Conservation (phyloP, 1,140 invertebrate species). For the Portunus trituberculatus region DNA sequence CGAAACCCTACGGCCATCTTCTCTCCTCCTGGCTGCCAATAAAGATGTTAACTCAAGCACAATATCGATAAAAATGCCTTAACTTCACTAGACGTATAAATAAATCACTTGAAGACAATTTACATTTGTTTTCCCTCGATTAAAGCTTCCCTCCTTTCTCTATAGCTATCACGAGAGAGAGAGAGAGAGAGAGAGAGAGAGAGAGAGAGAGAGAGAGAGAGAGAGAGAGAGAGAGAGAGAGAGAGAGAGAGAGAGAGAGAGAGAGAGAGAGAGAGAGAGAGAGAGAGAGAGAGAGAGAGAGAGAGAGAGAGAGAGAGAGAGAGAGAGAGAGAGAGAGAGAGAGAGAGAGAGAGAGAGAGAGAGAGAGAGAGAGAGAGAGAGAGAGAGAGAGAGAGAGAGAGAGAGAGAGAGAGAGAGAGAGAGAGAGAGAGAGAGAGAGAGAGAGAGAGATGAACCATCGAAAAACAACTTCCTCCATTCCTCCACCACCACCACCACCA, state of each 20-base stretch:
- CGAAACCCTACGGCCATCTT: neutral
- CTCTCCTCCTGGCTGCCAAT: neutral
- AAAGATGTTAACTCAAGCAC: neutral
- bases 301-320: conserved; percentile 63
- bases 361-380: conserved; percentile 37
- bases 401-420: conserved; percentile 63
- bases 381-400: conserved; percentile 45
- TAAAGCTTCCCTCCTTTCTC: neutral
- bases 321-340: conserved; percentile 62
- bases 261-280: neutral
- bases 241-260: conserved; percentile 40
- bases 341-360: neutral
- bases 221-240: conserved; percentile 63
- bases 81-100: neutral
- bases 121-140: neutral
- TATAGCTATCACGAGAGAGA: too few species aligned
- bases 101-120: neutral
- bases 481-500: neutral
- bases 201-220: conserved; percentile 58
- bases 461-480: neutral
- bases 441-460: neutral
- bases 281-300: conserved; percentile 18
- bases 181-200: neutral
- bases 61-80: neutral
- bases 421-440: conserved; percentile 63